phyloP scores from a whole-genome alignment of 2,797 vertebrate genomes.

The Tokudaia tokunoshimensis region DNA sequence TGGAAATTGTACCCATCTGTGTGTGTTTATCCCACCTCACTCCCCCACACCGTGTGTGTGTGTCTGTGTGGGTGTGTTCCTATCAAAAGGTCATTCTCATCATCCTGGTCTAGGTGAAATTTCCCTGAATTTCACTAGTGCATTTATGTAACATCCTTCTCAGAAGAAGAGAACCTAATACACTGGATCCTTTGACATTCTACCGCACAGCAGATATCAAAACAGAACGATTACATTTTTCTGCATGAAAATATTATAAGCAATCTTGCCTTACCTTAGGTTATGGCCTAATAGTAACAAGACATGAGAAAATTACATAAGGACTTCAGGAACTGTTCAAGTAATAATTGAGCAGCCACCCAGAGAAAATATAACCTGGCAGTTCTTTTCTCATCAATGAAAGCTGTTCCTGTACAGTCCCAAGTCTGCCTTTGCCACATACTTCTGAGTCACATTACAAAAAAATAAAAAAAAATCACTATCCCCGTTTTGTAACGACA shows the following conservation, averaged over 20 bases:
- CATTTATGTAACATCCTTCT: conserved; percentile 62
- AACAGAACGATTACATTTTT: conserved; percentile 57
- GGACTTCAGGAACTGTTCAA: conserved; percentile 56
- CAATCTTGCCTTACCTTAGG: conserved; percentile 49
- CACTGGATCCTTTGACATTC: conserved; percentile 34
- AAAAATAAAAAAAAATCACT: conserved; percentile 47
- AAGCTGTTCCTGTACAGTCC: conserved; percentile 66
- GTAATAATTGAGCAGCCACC: conserved; percentile 71
- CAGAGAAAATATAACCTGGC: conserved; percentile 69
- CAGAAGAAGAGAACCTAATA: conserved; percentile 16
- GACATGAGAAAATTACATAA: conserved; percentile 63
- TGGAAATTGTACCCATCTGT: conserved; percentile 39
- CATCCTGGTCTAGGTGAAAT: conserved; percentile 57
- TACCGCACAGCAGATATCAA: conserved; percentile 43
- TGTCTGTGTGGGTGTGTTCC: conserved; percentile 1
- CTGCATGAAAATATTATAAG: conserved; percentile 38
- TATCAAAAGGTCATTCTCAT: conserved; percentile 21
- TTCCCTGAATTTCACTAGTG: conserved; percentile 52
- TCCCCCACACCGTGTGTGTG: background rate
- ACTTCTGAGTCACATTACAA: conserved; percentile 72
- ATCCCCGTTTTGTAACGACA: conserved; percentile 63
- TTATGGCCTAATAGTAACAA: conserved; percentile 72
- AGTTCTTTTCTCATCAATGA: conserved; percentile 73
- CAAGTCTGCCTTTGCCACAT: conserved; percentile 65
- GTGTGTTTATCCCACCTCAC: background rate